These are phyloP conservation scores for Hyles vespertilio DNA, from an alignment of 1,140 invertebrate genomes.

Conservation along the genomic window DNA sequence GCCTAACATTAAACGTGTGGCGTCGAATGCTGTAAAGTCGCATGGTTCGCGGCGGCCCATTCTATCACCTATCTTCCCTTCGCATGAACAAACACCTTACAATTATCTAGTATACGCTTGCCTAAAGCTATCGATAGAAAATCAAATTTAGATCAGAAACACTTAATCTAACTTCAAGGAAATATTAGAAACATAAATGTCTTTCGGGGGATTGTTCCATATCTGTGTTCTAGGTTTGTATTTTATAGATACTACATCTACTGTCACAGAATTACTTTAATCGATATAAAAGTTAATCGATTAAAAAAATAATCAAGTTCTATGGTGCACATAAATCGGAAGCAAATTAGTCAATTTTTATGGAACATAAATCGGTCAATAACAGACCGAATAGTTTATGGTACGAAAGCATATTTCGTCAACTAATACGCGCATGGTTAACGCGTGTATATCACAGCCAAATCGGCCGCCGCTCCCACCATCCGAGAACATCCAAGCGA, in stretches of 20 bases:
- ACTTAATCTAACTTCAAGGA: too few relatives aligned
- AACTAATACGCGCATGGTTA: slow-evolving; percentile 15
- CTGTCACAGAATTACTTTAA: too few relatives aligned
- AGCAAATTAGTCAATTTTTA: too few relatives aligned
- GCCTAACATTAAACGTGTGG: slow-evolving; percentile 22
- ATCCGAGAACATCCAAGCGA: not conserved
- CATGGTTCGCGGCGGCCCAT: slow-evolving; percentile 22
- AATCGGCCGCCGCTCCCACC: slow-evolving; percentile 40
- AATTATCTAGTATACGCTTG: slow-evolving; percentile 25
- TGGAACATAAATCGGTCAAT: not conserved
- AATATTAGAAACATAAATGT: too few relatives aligned
- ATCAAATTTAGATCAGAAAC: slow-evolving; percentile 23
- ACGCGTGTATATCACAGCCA: slow-evolving; percentile 56
- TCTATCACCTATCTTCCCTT: slow-evolving; percentile 18
- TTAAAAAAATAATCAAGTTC: too few relatives aligned
- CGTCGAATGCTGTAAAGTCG: slow-evolving; percentile 2
- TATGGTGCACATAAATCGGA: too few relatives aligned
- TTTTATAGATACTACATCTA: too few relatives aligned
- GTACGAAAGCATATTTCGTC: slow-evolving; percentile 11
- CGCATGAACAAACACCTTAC: slow-evolving; percentile 16
- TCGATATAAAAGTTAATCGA: too few relatives aligned
- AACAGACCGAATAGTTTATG: slow-evolving; percentile 9
- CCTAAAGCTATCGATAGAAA: slow-evolving; percentile 20
- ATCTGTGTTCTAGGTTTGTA: too few relatives aligned
- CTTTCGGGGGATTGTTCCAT: too few relatives aligned